Percentiles rank a stretch among this genome's conserved stretches.
phyloP scores from a whole-genome alignment of 2,888 invertebrate species.

The Idaea biselata region DNA sequence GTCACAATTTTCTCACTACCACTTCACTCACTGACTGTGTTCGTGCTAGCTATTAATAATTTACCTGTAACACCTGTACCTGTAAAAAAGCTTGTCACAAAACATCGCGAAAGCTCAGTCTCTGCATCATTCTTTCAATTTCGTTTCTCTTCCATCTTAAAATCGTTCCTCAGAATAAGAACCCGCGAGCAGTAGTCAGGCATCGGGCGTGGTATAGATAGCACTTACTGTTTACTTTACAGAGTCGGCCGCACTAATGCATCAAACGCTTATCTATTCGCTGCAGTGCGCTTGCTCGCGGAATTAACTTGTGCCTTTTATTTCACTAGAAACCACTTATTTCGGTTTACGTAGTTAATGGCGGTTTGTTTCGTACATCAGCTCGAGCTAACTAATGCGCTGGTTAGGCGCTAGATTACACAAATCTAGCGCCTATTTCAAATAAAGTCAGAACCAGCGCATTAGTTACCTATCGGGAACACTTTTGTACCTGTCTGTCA shows the following conservation, averaged over 20 bases:
- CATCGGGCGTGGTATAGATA: constrained; percentile 41
- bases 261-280: constrained; percentile 62
- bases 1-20: too few species aligned
- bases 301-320: constrained; percentile 4
- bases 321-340: neutral
- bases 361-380: neutral
- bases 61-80: too few species aligned
- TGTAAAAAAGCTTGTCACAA: too few species aligned
- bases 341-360: neutral
- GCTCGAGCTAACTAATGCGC: neutral
- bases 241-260: constrained; percentile 53
- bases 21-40: too few species aligned
- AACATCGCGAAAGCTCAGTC: too few species aligned
- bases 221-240: constrained; percentile 51
- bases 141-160: neutral
- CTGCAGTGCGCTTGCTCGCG: constrained; percentile 41
- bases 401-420: neutral
- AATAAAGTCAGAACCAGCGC: too few species aligned
- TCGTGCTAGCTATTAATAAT: too few species aligned
- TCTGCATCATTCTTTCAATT: neutral
- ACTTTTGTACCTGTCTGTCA: too few species aligned
- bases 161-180: constrained; percentile 4
- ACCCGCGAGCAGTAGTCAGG: constrained; percentile 21
- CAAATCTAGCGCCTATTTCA: too few species aligned
- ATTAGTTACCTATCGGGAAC: too few species aligned